Percentiles rank a stretch among this genome's conserved stretches.
phyloP scores from a whole-genome alignment of 2,113 vertebrate species.

The Thunnus maccoyii region DNA sequence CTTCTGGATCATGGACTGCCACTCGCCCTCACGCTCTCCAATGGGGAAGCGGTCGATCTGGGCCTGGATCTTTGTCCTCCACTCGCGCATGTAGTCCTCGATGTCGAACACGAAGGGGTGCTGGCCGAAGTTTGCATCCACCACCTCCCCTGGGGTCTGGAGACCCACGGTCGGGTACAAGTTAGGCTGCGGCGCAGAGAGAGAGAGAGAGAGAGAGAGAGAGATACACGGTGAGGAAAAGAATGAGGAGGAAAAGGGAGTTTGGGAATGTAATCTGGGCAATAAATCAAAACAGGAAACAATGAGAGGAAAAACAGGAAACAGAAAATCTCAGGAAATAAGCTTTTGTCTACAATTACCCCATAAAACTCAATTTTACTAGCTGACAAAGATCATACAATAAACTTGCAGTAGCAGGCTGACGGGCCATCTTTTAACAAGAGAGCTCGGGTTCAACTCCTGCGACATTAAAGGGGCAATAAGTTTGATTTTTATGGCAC shows the following conservation, averaged over 20 bases:
- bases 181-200: conserved; percentile 89
- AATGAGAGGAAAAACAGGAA: conserved; percentile 30
- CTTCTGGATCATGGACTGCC: conserved; percentile 99
- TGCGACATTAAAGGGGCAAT: neutral
- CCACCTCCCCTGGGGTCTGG: conserved; percentile 97
- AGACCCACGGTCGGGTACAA: conserved; percentile 98
- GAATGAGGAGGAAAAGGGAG: neutral
- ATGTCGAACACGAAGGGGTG: conserved; percentile 99
- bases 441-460: neutral
- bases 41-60: conserved; percentile 96
- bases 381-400: neutral
- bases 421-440: neutral
- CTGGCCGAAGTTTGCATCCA: conserved; percentile 98
- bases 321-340: conserved; percentile 12
- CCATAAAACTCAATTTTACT: neutral
- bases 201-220: neutral
- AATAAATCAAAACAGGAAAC: conserved; percentile 51
- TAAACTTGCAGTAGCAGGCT: neutral
- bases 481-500: neutral
- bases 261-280: conserved; percentile 40
- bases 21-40: conserved; percentile 96
- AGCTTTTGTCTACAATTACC: conserved; percentile 8
- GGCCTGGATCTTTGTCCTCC: conserved; percentile 98
- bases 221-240: neutral
- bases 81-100: conserved; percentile 98